Conservation (phyloP, 1,140 invertebrate genomes). For the Drosophila kikkawai region DNA sequence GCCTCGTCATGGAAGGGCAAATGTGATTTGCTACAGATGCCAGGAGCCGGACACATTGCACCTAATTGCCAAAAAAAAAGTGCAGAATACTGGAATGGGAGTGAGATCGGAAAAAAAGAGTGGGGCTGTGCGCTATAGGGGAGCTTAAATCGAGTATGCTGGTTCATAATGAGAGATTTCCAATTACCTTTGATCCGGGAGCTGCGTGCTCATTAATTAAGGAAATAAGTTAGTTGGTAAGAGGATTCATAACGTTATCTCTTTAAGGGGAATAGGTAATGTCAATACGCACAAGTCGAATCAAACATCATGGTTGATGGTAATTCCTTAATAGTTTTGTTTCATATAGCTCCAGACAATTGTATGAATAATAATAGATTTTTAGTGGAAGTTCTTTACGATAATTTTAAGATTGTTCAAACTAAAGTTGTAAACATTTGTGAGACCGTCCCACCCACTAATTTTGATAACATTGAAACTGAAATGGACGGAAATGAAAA, state of each 20-base stretch:
- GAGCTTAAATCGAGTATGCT: too few species aligned
- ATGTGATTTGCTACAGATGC: too few species aligned
- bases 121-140: too few species aligned
- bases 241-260: neutral
- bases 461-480: neutral
- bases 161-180: neutral
- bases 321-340: neutral
- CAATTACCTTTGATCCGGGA: neutral
- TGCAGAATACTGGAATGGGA: too few species aligned
- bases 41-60: too few species aligned
- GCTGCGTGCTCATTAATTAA: conserved; percentile 2
- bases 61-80: too few species aligned
- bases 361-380: neutral
- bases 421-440: neutral
- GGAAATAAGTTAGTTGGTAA: conserved; percentile 6
- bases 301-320: neutral
- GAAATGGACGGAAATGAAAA: neutral
- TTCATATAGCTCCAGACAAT: neutral
- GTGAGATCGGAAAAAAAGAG: too few species aligned
- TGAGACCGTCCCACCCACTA: neutral
- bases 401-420: conserved; percentile 8
- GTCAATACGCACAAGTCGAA: neutral
- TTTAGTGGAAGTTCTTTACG: neutral
- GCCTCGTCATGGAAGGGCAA: too few species aligned
- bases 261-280: neutral